These are phyloP conservation scores for Nibea albiflora DNA, from an alignment of 2,113 vertebrate genomes.

Conservation along the genomic window DNA sequence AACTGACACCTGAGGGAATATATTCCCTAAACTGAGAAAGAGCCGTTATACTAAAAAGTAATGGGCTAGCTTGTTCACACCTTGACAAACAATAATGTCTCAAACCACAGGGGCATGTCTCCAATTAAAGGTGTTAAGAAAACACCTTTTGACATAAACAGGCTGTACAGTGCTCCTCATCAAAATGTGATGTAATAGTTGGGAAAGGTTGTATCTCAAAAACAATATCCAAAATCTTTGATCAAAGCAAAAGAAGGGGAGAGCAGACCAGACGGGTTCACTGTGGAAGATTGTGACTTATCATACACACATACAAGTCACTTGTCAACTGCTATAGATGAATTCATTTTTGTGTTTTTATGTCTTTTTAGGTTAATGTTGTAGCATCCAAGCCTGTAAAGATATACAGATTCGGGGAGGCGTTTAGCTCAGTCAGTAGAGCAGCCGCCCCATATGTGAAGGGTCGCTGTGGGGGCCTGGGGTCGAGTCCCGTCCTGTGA, in stretches of 20 bases:
- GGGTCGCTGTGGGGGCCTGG: no score
- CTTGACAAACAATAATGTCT: neutral
- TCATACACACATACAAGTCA: no score
- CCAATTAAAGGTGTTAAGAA: slow-evolving; percentile 8
- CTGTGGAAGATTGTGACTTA: no score
- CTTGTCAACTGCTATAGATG: no score
- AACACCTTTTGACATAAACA: neutral
- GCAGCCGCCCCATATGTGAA: no score
- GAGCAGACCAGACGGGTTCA: neutral
- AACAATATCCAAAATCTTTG: neutral
- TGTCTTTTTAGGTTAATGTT: no score
- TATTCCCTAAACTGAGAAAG: neutral
- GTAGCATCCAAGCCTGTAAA: no score
- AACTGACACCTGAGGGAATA: neutral
- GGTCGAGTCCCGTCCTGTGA: no score
- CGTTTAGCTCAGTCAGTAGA: no score
- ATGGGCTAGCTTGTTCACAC: neutral
- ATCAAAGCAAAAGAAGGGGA: neutral
- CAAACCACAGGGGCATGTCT: neutral
- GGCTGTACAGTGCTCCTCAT: neutral
- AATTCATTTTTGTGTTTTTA: no score
- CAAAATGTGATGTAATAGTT: neutral
- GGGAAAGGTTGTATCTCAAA: neutral
- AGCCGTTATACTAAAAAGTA: neutral
- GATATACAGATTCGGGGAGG: no score